These are phyloP conservation scores for Pao palembangensis DNA, from an alignment of 2,113 vertebrate species.

Conservation along the genomic window DNA sequence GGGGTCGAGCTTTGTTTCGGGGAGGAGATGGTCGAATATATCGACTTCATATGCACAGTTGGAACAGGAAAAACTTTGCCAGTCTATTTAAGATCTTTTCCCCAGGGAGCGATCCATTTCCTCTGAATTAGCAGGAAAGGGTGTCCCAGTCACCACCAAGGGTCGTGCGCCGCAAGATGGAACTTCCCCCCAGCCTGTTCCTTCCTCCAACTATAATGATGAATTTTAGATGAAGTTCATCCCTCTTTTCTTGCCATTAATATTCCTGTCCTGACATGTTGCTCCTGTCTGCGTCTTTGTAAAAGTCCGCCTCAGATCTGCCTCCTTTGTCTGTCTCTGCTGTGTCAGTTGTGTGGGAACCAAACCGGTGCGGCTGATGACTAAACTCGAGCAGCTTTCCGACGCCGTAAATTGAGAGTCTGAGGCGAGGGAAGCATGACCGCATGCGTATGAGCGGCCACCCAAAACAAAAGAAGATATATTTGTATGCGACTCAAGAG, in stretches of 20 bases:
- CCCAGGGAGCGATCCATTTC: neutral
- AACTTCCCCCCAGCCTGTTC: slow-evolving; percentile 32
- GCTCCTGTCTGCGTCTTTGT: slow-evolving; percentile 31
- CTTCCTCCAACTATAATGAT: slow-evolving; percentile 46
- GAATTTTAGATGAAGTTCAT: slow-evolving; percentile 54
- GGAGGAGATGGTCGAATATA: slow-evolving; percentile 12
- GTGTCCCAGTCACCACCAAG: neutral
- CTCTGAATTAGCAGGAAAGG: neutral
- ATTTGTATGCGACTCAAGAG: slow-evolving; percentile 62
- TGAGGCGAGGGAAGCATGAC: slow-evolving; percentile 17
- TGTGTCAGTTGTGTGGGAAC: slow-evolving; percentile 35
- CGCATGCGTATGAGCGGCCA: slow-evolving; percentile 10
- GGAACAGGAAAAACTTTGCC: slow-evolving; percentile 5
- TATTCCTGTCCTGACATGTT: slow-evolving; percentile 46
- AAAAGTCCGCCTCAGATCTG: slow-evolving; percentile 40
- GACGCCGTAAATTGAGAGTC: slow-evolving; percentile 39
- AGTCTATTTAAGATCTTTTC: slow-evolving; percentile 18
- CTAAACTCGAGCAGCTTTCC: slow-evolving; percentile 19
- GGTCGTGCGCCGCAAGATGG: slow-evolving; percentile 9
- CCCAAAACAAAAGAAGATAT: slow-evolving; percentile 50
- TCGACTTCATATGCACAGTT: slow-evolving; percentile 23
- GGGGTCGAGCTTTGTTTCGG: neutral
- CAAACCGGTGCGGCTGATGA: slow-evolving; percentile 31
- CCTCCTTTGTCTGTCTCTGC: slow-evolving; percentile 33
- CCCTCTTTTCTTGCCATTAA: slow-evolving; percentile 43